These are phyloP conservation scores for Macrophya annulata DNA, from an alignment of 2,888 invertebrate species.

Conservation along the genomic window DNA sequence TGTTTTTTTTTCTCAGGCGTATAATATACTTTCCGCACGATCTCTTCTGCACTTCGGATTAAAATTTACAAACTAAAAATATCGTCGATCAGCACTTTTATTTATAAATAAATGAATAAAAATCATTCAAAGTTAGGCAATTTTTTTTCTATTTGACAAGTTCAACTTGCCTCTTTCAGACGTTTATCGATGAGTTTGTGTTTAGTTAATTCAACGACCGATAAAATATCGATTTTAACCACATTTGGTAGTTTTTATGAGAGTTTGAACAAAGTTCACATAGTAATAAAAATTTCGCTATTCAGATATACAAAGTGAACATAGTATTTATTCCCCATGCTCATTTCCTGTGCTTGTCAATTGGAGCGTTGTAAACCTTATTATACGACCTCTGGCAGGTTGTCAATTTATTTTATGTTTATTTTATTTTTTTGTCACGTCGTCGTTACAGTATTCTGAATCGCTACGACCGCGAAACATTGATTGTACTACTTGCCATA, in stretches of 20 bases:
- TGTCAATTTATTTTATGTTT: constrained; percentile 26
- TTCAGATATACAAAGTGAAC: constrained; percentile 18
- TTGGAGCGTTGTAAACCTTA: constrained; percentile 48
- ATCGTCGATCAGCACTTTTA: not conserved
- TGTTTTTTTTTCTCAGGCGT: not conserved
- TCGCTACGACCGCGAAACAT: not conserved
- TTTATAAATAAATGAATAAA: not conserved
- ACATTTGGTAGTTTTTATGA: not conserved
- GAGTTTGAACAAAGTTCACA: not conserved
- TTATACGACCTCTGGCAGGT: constrained; percentile 21
- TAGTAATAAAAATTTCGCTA: not conserved
- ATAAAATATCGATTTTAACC: not conserved
- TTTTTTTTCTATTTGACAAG: not conserved
- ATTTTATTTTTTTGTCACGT: not conserved
- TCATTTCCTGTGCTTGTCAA: constrained; percentile 45
- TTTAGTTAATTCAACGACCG: not conserved
- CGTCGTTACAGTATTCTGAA: constrained; percentile 3
- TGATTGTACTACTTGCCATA: not conserved
- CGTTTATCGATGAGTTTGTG: not conserved
- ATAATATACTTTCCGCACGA: not conserved
- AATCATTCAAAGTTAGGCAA: not conserved
- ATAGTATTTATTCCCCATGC: not conserved
- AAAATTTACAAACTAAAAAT: not conserved
- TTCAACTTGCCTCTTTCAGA: not conserved
- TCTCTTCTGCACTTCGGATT: not conserved